phyloP scores from a whole-genome alignment of 2,888 invertebrate genomes.

The Tachina lurida region DNA sequence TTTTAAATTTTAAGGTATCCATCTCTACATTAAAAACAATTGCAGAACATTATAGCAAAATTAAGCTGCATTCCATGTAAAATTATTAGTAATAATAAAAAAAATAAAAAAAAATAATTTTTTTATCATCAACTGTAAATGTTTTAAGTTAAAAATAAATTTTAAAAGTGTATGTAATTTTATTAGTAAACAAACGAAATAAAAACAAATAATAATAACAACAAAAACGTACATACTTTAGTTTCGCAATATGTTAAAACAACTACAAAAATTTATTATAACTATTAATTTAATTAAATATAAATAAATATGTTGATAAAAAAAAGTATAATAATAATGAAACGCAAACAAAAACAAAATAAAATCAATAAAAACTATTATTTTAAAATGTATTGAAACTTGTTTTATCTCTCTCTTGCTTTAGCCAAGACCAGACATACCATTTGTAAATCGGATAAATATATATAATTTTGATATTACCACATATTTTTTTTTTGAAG shows the following conservation, averaged over 20 bases:
- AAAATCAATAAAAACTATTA: slow-evolving; percentile 70
- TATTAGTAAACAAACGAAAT: slow-evolving; percentile 62
- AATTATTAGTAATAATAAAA: slow-evolving; percentile 71
- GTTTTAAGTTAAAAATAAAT: slow-evolving; percentile 42
- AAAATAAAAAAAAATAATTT: slow-evolving; percentile 33
- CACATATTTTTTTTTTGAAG: too few species aligned
- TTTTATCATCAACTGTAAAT: slow-evolving; percentile 62
- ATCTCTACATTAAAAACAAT: slow-evolving; percentile 31
- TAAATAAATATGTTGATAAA: slow-evolving; percentile 65
- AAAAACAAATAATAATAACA: slow-evolving; percentile 13
- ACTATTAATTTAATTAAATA: slow-evolving; percentile 57
- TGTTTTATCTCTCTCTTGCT: not conserved
- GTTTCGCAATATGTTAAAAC: slow-evolving; percentile 77
- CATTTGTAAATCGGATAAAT: not conserved
- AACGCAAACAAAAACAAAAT: slow-evolving; percentile 41
- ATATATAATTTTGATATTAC: not conserved
- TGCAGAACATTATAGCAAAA: slow-evolving; percentile 71
- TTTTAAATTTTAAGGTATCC: slow-evolving; percentile 49
- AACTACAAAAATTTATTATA: slow-evolving; percentile 66
- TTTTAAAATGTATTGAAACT: slow-evolving; percentile 57
- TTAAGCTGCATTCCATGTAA: slow-evolving; percentile 82
- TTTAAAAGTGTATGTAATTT: slow-evolving; percentile 50
- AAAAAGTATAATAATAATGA: slow-evolving; percentile 64
- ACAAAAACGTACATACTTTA: slow-evolving; percentile 69
- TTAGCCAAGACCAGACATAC: not conserved